Evolutionary conservation across 2,888 invertebrate genomes (phyloP), one percentile per base, ranked within the genome.

Genomic region (Sturmia bella): DNA sequence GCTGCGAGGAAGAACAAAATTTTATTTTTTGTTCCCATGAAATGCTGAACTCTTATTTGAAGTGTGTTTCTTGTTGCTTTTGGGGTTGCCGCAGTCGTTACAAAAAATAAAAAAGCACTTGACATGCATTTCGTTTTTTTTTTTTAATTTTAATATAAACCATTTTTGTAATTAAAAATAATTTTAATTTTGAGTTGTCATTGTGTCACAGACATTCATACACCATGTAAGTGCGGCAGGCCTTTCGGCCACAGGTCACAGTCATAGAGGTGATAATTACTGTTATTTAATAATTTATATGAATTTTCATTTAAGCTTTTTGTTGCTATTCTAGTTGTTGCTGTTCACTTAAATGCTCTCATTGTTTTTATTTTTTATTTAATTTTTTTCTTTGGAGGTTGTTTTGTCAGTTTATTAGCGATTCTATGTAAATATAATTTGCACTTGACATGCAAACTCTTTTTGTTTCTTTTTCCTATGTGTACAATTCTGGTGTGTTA

Each of bases 181-280:
- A 70, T 70, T 61, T 73, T 43, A 4, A 2, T 73, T 43, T 24
- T 15, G 13, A 27, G 19, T 24, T 73, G 56, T 13, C 21, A 43
- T 43, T 43, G 15, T 37, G 45, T 56, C 54, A 63, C 32, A 45
- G 21, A 41, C 19, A 9, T 37, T 4, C 19, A 21, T n/a, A 4
- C 24, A 12, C 21, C n/a, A 37, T 12, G 4, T 21, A 12, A 61
- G 5, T 27, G 32, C 12, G 12, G 7, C 57, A 0, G 45, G 1
- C 15, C 54, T 61, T 66, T 27, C n/a, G 12, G 37, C 19, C 63
- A 32, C 74, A 83, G 85, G 83, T 85, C 86, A 86, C 66, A 76
- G n/a, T n/a, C 83, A 78, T 85, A 85, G 86, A 89, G 87, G 87
- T 88, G 89, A 89, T 89, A 89, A 89, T 89, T 89, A 89, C 87